Percentiles rank a stretch among this genome's conserved stretches.
These are phyloP conservation scores for Sarcophaga bullata DNA, from an alignment of 1,140 invertebrate species.

Conservation along the genomic window DNA sequence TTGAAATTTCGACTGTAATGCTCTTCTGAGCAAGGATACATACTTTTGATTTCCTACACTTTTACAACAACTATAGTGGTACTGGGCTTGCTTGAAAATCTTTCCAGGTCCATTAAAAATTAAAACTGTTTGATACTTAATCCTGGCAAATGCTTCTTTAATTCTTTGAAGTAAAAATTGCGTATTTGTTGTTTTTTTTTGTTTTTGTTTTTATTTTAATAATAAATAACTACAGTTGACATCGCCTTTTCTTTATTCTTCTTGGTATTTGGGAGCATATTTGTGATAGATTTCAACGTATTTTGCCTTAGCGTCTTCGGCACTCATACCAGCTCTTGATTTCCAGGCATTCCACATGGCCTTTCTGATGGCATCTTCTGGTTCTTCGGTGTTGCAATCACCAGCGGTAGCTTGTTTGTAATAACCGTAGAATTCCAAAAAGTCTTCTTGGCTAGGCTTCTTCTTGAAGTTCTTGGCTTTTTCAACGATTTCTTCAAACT, in stretches of 20 bases:
- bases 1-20: too few relatives aligned
- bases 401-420: conserved; percentile 91
- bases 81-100: too few relatives aligned
- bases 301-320: conserved; percentile 83
- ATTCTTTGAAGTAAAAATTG: too few relatives aligned
- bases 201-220: too few relatives aligned
- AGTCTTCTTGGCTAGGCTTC: conserved; percentile 82
- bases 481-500: conserved; percentile 68
- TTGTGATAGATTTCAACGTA: conserved; percentile 84
- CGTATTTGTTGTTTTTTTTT: too few relatives aligned
- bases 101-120: too few relatives aligned
- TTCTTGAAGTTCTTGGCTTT: conserved; percentile 82
- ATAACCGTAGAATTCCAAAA: conserved; percentile 86
- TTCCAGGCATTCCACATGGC: conserved; percentile 97
- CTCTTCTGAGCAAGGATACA: too few relatives aligned
- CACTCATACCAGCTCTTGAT: conserved; percentile 78
- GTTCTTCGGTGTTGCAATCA: conserved; percentile 84
- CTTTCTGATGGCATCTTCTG: conserved; percentile 93
- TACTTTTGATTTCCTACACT: too few relatives aligned
- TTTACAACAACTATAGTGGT: too few relatives aligned
- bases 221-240: too few relatives aligned
- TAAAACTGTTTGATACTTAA: too few relatives aligned
- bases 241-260: conserved; percentile 35
- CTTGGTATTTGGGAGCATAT: conserved; percentile 67
- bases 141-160: too few relatives aligned